Evolutionary conservation across 2,113 vertebrate genomes (phyloP).

Genomic region (Stercorarius parasiticus): DNA sequence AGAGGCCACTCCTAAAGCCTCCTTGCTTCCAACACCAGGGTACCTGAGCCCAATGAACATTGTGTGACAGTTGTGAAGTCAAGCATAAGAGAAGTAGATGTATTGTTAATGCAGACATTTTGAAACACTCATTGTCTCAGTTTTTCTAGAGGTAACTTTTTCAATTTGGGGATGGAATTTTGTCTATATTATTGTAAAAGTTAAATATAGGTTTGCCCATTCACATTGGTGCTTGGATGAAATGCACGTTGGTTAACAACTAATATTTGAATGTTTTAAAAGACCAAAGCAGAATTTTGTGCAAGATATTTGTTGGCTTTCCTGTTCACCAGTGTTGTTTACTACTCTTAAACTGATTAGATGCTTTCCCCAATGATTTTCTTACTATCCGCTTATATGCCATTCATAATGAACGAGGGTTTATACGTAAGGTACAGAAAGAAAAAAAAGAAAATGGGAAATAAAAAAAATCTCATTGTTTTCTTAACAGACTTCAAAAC

Average conservation of each 20-base stretch:
- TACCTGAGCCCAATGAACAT: too few relatives aligned
- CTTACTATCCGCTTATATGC: neutral
- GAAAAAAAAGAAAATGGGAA: neutral
- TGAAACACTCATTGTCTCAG: neutral
- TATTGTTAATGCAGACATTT: neutral
- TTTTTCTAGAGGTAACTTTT: neutral
- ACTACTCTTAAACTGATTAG: neutral
- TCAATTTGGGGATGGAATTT: neutral
- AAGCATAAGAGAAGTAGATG: neutral
- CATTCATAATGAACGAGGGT: neutral
- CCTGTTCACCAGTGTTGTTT: neutral
- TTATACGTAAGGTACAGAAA: neutral
- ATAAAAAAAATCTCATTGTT: neutral
- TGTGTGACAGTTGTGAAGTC: neutral
- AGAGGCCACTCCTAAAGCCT: accelerated
- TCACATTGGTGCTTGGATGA: neutral
- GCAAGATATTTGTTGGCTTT: neutral
- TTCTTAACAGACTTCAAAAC: neutral
- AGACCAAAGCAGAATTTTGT: neutral
- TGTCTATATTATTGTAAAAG: neutral
- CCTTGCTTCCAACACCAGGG: neutral
- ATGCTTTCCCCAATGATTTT: neutral
- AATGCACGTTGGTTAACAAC: neutral
- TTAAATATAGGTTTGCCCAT: neutral
- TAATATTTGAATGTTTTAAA: neutral